A percentile compares a stretch with the other conserved stretches of the same genome.
Conservation (phyloP, 2,113 vertebrate species). For the Campylomormyrus tamandua region DNA sequence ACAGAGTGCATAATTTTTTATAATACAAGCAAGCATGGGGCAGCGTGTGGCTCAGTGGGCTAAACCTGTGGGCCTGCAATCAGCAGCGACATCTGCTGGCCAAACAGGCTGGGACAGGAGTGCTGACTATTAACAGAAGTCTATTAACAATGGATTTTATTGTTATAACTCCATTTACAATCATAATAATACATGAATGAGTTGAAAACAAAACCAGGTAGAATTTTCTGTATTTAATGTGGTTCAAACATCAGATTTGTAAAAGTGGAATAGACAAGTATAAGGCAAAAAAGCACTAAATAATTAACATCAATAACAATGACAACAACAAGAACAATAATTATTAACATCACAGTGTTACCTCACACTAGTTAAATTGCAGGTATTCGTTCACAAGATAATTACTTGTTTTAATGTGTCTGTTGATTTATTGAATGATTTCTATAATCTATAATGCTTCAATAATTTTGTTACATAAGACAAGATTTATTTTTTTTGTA, state of each 20-base stretch:
- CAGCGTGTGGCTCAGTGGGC: too few species aligned
- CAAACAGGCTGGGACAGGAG: too few species aligned
- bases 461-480: not conserved
- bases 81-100: too few species aligned
- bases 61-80: too few species aligned
- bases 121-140: not conserved
- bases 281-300: not conserved
- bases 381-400: not conserved
- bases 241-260: not conserved
- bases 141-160: not conserved
- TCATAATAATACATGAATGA: not conserved
- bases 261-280: not conserved
- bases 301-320: not conserved
- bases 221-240: not conserved
- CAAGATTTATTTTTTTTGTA: not conserved
- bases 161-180: not conserved
- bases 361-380: not conserved
- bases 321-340: not conserved
- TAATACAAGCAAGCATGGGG: not conserved
- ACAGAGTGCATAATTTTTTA: not conserved
- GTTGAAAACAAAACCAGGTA: not conserved
- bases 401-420: not conserved
- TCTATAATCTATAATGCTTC: not conserved
- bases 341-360: not conserved
- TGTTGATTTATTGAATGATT: not conserved